Conservation (phyloP, 2,888 invertebrate species). For the Silvanus unidentatus region DNA sequence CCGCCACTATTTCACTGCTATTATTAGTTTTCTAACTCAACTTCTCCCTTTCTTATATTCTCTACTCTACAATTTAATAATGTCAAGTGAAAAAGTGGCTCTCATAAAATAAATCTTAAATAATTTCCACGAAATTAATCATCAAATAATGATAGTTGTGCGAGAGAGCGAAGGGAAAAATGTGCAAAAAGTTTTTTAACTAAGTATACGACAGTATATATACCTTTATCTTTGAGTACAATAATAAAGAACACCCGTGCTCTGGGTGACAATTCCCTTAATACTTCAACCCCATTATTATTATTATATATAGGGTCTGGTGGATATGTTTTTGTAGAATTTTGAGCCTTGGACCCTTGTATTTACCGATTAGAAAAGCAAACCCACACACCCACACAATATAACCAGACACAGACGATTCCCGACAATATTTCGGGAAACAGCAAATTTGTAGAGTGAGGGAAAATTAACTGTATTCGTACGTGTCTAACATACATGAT, state of each 20-base stretch:
- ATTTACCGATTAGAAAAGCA: not conserved
- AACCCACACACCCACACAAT: not conserved
- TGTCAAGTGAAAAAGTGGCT: too few species aligned
- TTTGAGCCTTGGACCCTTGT: constrained; percentile 1
- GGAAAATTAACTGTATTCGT: constrained; percentile 34
- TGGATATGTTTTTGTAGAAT: constrained; percentile 1
- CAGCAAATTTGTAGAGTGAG: constrained; percentile 21
- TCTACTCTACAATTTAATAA: too few species aligned
- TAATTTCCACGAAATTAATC: constrained; percentile 23
- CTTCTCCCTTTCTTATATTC: too few species aligned
- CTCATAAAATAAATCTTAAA: constrained; percentile 17
- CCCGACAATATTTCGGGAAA: constrained; percentile 13
- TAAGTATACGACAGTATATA: constrained; percentile 9
- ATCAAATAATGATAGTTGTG: constrained; percentile 7
- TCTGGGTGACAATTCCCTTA: constrained; percentile 30
- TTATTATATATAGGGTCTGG: constrained; percentile 2
- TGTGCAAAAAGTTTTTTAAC: not conserved
- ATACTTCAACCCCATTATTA: constrained; percentile 23
- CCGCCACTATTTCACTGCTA: too few species aligned
- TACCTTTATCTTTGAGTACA: constrained; percentile 31
- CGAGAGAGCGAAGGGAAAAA: not conserved
- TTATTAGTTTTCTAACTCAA: too few species aligned
- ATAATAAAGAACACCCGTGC: constrained; percentile 32
- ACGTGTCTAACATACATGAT: constrained; percentile 30
- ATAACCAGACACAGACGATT: not conserved